A percentile compares a stretch with the other conserved stretches of the same genome.
phyloP scores from a whole-genome alignment of 2,113 vertebrate species.

The Rhinolophus sinicus region DNA sequence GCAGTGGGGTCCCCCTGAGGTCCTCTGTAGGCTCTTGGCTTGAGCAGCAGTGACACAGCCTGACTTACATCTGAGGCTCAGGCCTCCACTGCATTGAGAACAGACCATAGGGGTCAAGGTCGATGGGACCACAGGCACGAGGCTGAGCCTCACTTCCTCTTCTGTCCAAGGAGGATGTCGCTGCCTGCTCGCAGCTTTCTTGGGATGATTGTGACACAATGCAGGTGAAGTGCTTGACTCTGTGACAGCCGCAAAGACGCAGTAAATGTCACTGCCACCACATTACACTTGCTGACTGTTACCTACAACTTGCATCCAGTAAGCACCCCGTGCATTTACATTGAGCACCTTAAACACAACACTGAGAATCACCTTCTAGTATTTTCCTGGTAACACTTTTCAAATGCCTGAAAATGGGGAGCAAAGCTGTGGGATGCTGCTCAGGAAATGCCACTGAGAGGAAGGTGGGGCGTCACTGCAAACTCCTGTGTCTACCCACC shows the following conservation, averaged over 20 bases:
- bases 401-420: fast-evolving
- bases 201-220: fast-evolving
- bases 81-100: neutral
- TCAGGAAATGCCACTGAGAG: fast-evolving
- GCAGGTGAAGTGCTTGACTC: fast-evolving
- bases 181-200: neutral
- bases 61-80: fast-evolving
- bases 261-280: fast-evolving
- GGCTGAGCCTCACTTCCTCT: neutral
- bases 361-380: fast-evolving
- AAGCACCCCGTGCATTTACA: fast-evolving
- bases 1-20: too few relatives aligned
- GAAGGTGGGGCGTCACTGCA: too few relatives aligned
- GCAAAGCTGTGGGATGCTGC: too few relatives aligned
- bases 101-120: neutral
- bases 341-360: neutral
- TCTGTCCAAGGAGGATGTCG: fast-evolving
- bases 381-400: too few relatives aligned
- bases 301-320: neutral
- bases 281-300: neutral
- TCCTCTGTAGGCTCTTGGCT: neutral
- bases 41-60: neutral
- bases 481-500: neutral
- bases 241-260: fast-evolving
- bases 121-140: fast-evolving